phyloP scores from a whole-genome alignment of 1,140 invertebrate species.

The Lepidurus couesii region DNA sequence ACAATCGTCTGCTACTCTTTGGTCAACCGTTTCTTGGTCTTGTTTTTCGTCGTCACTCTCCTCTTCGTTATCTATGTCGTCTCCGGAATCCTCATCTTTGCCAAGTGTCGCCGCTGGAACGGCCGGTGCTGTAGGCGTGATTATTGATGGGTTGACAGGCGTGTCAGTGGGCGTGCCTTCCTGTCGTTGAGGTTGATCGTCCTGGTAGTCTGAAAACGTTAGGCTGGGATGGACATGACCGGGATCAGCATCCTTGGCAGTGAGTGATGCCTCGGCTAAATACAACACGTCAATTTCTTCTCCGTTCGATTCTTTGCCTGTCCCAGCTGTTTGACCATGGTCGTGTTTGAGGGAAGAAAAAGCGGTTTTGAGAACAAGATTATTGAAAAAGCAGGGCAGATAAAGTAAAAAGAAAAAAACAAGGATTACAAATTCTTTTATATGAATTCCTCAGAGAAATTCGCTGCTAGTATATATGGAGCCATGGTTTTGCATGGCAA shows the following conservation, averaged over 20 bases:
- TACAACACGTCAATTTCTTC: slow-evolving; percentile 2
- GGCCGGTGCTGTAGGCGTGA: background rate
- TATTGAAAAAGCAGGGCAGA: background rate
- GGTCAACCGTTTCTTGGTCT: background rate
- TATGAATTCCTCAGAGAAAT: background rate
- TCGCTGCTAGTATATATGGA: background rate
- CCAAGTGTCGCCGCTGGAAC: background rate
- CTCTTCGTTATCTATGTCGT: background rate
- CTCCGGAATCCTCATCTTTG: background rate
- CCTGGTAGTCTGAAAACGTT: slow-evolving; percentile 5
- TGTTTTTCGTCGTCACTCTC: background rate
- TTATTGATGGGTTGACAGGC: background rate
- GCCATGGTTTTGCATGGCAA: background rate
- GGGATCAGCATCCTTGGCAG: background rate
- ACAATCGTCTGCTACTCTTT: background rate
- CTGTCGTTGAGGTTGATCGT: background rate
- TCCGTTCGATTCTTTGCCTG: background rate
- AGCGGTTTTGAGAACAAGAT: background rate
- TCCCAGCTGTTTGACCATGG: background rate
- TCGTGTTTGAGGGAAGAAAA: background rate
- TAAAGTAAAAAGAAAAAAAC: background rate
- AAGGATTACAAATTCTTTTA: background rate
- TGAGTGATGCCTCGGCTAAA: background rate
- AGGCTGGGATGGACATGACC: background rate
- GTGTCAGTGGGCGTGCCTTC: background rate